A percentile compares a stretch with the other conserved stretches of the same genome.
phyloP scores from a whole-genome alignment of 1,140 invertebrate genomes.

The Cherax destructor region DNA sequence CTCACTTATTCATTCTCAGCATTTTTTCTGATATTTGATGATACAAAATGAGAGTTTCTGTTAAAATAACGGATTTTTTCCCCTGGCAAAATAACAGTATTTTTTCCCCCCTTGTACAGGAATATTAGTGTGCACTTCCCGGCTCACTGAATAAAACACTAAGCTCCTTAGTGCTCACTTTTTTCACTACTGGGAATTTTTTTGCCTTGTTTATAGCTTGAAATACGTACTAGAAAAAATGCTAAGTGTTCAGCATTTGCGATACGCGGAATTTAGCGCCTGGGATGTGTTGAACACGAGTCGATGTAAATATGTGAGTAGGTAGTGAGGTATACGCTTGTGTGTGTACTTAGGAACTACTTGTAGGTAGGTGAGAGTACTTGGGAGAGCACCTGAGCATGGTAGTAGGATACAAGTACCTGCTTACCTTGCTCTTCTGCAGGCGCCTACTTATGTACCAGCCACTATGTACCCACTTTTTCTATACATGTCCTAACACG shows the following conservation, averaged over 20 bases:
- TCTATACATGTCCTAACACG: no score
- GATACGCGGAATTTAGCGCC: no score
- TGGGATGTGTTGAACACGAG: no score
- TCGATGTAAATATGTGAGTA: no score
- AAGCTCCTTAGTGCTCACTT: background rate
- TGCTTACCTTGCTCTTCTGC: no score
- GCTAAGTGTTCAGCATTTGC: background rate
- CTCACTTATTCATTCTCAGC: background rate
- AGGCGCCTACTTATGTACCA: background rate
- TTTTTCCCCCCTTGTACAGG: background rate
- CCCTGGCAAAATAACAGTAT: background rate
- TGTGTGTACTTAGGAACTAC: no score
- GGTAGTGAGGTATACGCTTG: no score
- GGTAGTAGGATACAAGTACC: no score
- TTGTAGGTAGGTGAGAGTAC: no score
- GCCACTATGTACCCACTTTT: background rate
- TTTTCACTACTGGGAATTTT: background rate
- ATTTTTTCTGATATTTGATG: slow-evolving; percentile 7
- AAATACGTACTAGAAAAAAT: background rate
- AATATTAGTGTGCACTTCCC: background rate
- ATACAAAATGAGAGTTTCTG: background rate
- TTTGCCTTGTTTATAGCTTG: background rate
- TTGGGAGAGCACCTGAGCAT: no score
- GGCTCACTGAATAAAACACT: background rate
- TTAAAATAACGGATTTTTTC: background rate